Evolutionary conservation across 2,888 invertebrate species (phyloP), one percentile per base, ranked within the genome.

Genomic region (Anticlea derivata): DNA sequence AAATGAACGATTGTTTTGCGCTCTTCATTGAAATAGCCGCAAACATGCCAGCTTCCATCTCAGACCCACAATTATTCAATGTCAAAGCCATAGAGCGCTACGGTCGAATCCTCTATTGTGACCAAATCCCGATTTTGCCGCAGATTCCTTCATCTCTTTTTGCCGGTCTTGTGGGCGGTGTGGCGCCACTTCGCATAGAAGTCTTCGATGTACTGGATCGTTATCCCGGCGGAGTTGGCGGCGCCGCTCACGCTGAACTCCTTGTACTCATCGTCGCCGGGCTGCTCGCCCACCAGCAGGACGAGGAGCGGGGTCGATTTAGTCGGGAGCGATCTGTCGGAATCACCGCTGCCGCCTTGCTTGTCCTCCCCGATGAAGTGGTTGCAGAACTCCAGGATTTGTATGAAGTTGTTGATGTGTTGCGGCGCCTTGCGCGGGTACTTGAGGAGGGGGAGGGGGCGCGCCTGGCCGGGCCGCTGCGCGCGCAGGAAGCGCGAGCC

Each of bases 141-240:
- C 55, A 40, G 41, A 56, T 41, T 33, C 55, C 66, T 77, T 91
- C 91, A 91, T 73, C 91, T 91, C 70, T 91, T 91, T 65, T 88
- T 90, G 56, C 83, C 83, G 62, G 72, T 84, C 58, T 86, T 89
- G 59, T 80, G 83, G 50, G 92, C 89, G 17, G 93, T 92, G 65
- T 95, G 94, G 78, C 96, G 96, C 95, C 97, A 97, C 85, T 96
- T 96, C 35, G 93, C 91, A 86, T 96, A 95, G 91, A 97, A 98
- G 63, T 94, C 93, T 64, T 94, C 94, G 64, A 97, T 95, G 71
- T 95, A 94, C 80, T 97, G 96, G 46, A 97, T 91, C 65, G 95
- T 93, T 39, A 97, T 94, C 11, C 97, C 97, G 54, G 95, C 95
- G 34, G 95, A 92, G 68, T 95, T 93, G 17, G 96, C 94, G 61